Evolutionary conservation across 2,888 invertebrate species (phyloP), one percentile per base, ranked within the genome.

Genomic region (Magallana nippona): DNA sequence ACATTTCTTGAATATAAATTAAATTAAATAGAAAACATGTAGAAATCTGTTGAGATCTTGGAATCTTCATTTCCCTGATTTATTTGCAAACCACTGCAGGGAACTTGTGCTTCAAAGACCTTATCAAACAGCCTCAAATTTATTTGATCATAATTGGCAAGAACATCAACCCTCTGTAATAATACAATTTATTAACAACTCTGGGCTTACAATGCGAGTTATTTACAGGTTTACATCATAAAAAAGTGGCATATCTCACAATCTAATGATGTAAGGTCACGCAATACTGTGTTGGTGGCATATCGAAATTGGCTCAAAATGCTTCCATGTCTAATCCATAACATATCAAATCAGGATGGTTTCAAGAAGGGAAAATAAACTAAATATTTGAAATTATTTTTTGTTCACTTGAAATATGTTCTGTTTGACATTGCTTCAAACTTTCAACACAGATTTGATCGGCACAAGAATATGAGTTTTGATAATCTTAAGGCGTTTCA

Each of bases 11-110:
- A 71, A 71, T 71, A 71, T 27, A 27, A 71, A 71, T 71, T 71
- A 71, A 71, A 71, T 71, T 71, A 71, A 71, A 71, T 71, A 71
- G 71, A 71, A 71, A 71, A 71, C 71, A 71, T 71, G 71, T 71
- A 71, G 71, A 71, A 71, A 27, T 71, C 71, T 71, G 71, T 71
- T 71, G 71, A 71, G 27, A 63, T 63, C 63, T 60, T 63, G 63
- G 27, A 63, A 71, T 71, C 71, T 71, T 71, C 32, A 71, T 71
- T 71, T 71, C 27, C 5, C 71, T 71, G 71, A 71, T 71, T 71
- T 71, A 71, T 32, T 71, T 71, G 13, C 17, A 11, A 27, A 22
- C 27, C 71, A 32, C 71, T 71, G 71, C 71, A 22, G 71, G 71
- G 27, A 71, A 22, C 71, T 13, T 13, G 32, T 15, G 27, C 71